Evolutionary conservation across 2,113 vertebrate genomes (phyloP).

Genomic region (Phyllostomus hastatus): DNA sequence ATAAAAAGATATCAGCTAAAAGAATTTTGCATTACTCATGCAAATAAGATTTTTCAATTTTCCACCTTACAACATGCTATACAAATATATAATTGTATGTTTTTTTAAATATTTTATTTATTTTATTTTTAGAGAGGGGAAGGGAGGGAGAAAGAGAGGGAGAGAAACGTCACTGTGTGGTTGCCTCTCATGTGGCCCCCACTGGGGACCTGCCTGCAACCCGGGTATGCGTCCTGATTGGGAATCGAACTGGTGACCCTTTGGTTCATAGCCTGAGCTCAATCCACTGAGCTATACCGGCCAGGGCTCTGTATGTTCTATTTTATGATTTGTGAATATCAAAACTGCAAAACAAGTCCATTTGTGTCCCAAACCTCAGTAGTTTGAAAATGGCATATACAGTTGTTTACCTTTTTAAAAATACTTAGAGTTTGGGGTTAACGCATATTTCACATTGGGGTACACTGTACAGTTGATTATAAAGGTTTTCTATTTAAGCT

Average conservation of each 20-base stretch:
- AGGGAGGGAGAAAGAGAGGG: too few species aligned
- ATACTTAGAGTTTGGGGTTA: slow-evolving; percentile 65
- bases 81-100: slow-evolving; percentile 39
- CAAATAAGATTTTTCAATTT: slow-evolving; percentile 41
- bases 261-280: too few species aligned
- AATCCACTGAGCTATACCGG: too few species aligned
- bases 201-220: too few species aligned
- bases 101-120: slow-evolving; percentile 1
- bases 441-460: slow-evolving; percentile 65
- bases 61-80: not conserved
- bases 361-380: slow-evolving; percentile 46
- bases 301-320: not conserved
- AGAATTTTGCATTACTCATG: not conserved
- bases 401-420: slow-evolving; percentile 63
- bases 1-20: not conserved
- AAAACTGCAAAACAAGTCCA: slow-evolving; percentile 5
- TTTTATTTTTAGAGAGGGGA: too few species aligned
- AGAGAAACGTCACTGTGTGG: too few species aligned
- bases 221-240: too few species aligned
- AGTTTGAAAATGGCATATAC: slow-evolving; percentile 37
- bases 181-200: too few species aligned
- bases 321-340: slow-evolving; percentile 9
- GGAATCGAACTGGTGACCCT: too few species aligned
- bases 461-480: slow-evolving; percentile 59
- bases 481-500: slow-evolving; percentile 64